Base-by-base conservation (phyloP, 2,113 vertebrate genomes). In the Pedionomus torquatus region DNA sequence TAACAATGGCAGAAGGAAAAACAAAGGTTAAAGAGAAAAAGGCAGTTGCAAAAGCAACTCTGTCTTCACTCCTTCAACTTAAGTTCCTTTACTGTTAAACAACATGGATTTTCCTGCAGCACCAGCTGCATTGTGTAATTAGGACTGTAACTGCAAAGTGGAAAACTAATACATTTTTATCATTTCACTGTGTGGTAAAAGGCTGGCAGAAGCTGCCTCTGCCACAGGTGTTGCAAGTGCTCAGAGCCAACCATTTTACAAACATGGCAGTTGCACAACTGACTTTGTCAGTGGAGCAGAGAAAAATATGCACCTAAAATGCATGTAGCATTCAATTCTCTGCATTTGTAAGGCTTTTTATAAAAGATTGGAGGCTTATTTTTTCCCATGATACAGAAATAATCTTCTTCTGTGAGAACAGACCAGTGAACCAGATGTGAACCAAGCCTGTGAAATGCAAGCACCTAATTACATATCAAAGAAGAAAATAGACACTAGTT, bases 141-240 rank as follows among this genome's bases (percentile, higher is more conserved):
- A 89, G 41, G n/a, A 48, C 44, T 91, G 69, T 48, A 91, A 69
- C 44, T 85, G 78, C 37, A 63, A 92, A 96, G 74, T 94, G 87
- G 84, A 91, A 93, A 95, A 39, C 74, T 89, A 89, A 95, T 82
- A 83, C 33, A 79, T 94, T 94, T 96, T 87, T 95, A 84, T 89
- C n/a, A 83, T 89, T 91, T 82, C 28, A 61, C 44, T 65, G 65
- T 57, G 69, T 57, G 39, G 37, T 83, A 39, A 92, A 65, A 85
- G 74, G 44, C 81, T 96, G 96, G 87, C 89, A 91, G 63, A 82
- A 18, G 46, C 77, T 64, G 48, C 70, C 31, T 77, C 44, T 97
- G 87, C 74, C 85, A 95, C 93, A 97, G 93, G 95, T 97, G 91
- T 70, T 90, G 55, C 51, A 71, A 89, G 49, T 70, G 48, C 84